Evolutionary conservation across 2,113 vertebrate species (phyloP).

Genomic region (Pelusios castaneus): DNA sequence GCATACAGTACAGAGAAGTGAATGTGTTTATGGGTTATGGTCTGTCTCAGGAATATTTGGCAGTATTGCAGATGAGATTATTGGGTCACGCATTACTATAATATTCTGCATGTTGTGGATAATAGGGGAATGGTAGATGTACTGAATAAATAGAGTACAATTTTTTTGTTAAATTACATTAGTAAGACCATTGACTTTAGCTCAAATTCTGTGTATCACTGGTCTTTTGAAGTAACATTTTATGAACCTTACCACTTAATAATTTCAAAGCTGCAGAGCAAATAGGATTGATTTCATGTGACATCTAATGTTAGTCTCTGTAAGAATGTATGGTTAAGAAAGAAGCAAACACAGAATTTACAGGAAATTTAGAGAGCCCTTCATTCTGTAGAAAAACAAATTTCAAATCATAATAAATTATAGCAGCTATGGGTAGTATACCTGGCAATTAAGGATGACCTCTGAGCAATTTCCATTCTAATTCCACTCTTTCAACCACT

Average conservation of each 20-base stretch:
- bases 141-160: not conserved
- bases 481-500: not conserved
- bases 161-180: constrained; percentile 3
- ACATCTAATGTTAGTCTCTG: not conserved
- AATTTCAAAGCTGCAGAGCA: not conserved
- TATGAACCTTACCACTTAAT: not conserved
- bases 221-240: not conserved
- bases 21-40: not conserved
- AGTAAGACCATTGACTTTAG: not conserved
- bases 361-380: not conserved
- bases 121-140: not conserved
- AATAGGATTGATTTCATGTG: not conserved
- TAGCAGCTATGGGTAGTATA: not conserved
- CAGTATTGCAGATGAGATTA: not conserved
- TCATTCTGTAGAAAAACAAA: not conserved
- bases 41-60: not conserved
- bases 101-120: not conserved
- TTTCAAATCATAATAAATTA: not conserved
- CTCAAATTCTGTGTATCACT: not conserved
- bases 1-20: not conserved
- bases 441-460: not conserved
- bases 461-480: not conserved
- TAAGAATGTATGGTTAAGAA: not conserved
- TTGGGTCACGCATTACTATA: not conserved
- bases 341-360: not conserved